Conservation (phyloP, 92 coral and sea anemone genomes). For the Zoanthus solanderi region DNA sequence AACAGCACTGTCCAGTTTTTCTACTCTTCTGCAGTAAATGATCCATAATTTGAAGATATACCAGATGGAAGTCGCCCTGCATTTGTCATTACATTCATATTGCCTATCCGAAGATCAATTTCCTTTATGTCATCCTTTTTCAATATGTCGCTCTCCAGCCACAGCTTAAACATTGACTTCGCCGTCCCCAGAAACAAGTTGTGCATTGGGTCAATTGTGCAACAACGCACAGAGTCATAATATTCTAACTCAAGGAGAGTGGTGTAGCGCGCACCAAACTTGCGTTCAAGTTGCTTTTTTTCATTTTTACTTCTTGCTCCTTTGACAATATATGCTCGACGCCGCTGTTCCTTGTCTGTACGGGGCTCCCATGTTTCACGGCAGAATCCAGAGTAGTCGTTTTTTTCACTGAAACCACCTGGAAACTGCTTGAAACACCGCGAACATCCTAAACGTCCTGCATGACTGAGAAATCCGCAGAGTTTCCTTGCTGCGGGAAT, state of each 20-base stretch:
- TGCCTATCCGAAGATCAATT: neutral
- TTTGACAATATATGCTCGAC: neutral
- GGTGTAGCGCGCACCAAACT: neutral
- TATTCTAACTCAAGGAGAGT: neutral
- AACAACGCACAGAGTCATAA: neutral
- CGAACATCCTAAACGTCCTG: too few relatives aligned
- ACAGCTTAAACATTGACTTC: neutral
- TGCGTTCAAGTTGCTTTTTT: neutral
- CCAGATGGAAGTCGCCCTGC: too few relatives aligned
- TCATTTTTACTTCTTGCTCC: neutral
- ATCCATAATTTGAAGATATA: neutral
- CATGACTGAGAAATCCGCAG: too few relatives aligned
- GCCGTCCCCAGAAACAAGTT: slow-evolving; percentile 3
- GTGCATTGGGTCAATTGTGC: neutral
- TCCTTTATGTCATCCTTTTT: neutral
- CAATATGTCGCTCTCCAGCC: neutral
- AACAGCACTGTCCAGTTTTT: slow-evolving; percentile 27
- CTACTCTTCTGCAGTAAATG: slow-evolving; percentile 41
- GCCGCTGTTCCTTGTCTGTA: too few relatives aligned
- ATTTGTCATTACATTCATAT: neutral
- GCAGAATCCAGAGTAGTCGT: too few relatives aligned
- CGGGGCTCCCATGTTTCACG: too few relatives aligned
- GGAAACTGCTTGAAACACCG: too few relatives aligned
- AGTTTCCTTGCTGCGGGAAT: too few relatives aligned
- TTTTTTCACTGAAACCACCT: too few relatives aligned